Evolutionary conservation across 2,797 vertebrate species (phyloP).

Genomic region (Anabas testudineus): DNA sequence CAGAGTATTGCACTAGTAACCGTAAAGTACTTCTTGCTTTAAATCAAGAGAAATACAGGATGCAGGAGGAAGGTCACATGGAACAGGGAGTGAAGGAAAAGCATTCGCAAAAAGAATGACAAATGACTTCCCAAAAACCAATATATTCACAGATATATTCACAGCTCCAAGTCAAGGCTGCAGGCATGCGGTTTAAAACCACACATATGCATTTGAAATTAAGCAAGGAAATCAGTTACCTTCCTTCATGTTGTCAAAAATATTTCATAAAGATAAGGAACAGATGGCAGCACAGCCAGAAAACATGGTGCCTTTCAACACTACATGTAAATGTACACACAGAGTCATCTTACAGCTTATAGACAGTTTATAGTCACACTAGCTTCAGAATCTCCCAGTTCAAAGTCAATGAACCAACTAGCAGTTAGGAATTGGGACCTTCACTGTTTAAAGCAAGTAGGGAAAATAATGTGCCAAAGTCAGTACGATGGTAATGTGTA

Average conservation of each 20-base stretch:
- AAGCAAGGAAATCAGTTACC: background rate
- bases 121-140: slow-evolving; percentile 15
- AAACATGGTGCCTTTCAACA: too few species aligned
- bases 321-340: too few species aligned
- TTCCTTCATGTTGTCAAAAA: slow-evolving; percentile 3
- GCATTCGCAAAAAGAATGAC: slow-evolving; percentile 3
- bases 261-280: background rate
- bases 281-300: too few species aligned
- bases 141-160: background rate
- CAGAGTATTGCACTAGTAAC: slow-evolving; percentile 16
- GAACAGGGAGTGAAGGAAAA: background rate
- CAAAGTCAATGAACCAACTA: too few species aligned
- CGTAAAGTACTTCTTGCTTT: slow-evolving; percentile 12
- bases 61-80: slow-evolving; percentile 8
- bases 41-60: slow-evolving; percentile 22
- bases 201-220: background rate
- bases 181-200: background rate
- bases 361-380: too few species aligned
- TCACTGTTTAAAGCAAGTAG: too few species aligned
- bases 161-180: background rate
- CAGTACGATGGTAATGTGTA: too few species aligned
- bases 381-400: too few species aligned
- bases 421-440: too few species aligned
- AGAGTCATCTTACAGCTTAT: too few species aligned
- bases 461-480: too few species aligned